Evolutionary conservation across 35 echinoderm and acorn worm genomes (phyloP).

Genomic region (Ophioderma brevispina): DNA sequence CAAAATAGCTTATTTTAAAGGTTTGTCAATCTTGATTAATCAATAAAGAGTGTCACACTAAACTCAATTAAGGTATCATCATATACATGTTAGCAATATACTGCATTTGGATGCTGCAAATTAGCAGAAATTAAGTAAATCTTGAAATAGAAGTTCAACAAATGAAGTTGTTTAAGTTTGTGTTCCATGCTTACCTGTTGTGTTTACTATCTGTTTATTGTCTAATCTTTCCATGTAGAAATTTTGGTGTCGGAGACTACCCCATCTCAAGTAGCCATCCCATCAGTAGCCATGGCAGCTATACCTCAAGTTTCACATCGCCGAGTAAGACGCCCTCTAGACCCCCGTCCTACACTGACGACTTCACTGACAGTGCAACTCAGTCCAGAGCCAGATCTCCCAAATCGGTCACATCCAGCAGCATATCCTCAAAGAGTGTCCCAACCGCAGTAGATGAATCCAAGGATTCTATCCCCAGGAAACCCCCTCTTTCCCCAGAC

Average conservation of each 20-base stretch:
- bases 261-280: not conserved
- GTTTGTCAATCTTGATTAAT: too few species aligned
- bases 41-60: too few species aligned
- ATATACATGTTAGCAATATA: too few species aligned
- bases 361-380: slow-evolving; percentile 66
- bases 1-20: too few species aligned
- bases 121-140: too few species aligned
- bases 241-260: slow-evolving; percentile 13
- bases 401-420: slow-evolving; percentile 13
- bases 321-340: not conserved
- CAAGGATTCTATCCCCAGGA: not conserved
- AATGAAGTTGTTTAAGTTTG: too few species aligned
- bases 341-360: slow-evolving; percentile 73
- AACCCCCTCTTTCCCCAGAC: not conserved
- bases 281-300: slow-evolving; percentile 6
- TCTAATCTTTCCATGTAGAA: not conserved
- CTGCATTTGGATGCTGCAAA: too few species aligned
- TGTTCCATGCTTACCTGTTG: too few species aligned
- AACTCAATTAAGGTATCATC: too few species aligned
- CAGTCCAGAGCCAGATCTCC: not conserved
- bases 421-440: slow-evolving; percentile 20
- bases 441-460: not conserved
- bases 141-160: too few species aligned
- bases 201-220: too few species aligned
- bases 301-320: not conserved